Evolutionary conservation across 2,113 vertebrate genomes (phyloP).

Genomic region (Haliaeetus leucogaster): DNA sequence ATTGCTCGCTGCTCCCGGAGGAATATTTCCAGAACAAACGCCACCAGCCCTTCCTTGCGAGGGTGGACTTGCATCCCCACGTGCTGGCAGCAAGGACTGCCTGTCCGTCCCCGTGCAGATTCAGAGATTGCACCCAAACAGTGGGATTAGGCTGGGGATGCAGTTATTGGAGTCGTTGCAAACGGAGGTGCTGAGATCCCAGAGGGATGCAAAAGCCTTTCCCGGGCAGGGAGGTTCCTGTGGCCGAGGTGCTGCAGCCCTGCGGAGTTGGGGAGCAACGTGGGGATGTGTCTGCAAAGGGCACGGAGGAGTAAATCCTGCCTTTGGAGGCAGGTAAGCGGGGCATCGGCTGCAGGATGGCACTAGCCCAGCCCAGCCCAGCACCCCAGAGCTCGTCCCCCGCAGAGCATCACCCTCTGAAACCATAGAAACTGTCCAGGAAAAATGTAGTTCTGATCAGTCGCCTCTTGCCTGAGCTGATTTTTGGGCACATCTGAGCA

Average conservation of each 20-base stretch:
- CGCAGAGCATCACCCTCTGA: neutral
- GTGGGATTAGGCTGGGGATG: neutral
- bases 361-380: neutral
- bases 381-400: neutral
- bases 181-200: neutral
- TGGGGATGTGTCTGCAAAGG: neutral
- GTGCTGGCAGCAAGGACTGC: neutral
- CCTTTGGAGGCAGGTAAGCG: neutral
- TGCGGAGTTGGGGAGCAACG: rapidly evolving
- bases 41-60: neutral
- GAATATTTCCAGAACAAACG: neutral
- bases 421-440: neutral
- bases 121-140: neutral
- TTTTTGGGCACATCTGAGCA: neutral
- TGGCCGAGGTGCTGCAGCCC: neutral
- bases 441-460: neutral
- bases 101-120: neutral
- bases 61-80: neutral
- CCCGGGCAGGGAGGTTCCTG: neutral
- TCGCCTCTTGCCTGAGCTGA: neutral
- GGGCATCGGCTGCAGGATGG: neutral
- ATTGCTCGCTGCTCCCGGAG: neutral
- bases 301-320: neutral
- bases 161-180: rapidly evolving
- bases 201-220: neutral